phyloP scores from a whole-genome alignment of 92 coral and sea anemone species.

The Palythoa grandiflora region DNA sequence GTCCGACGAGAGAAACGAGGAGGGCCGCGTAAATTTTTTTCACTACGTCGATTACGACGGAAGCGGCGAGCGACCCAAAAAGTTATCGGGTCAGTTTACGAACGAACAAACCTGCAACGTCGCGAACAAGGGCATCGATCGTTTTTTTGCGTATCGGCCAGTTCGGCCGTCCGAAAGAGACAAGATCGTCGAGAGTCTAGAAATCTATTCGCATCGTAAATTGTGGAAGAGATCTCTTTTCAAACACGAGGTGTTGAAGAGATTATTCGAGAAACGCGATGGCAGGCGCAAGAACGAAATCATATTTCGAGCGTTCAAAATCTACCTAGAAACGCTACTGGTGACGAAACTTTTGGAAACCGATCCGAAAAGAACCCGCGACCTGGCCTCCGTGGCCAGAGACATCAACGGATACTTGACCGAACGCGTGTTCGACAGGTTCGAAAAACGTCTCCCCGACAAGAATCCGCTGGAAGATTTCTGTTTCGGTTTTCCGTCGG shows the following conservation, averaged over 20 bases:
- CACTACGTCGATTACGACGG: not conserved
- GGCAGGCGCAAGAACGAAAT: not conserved
- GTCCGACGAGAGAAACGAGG: not conserved
- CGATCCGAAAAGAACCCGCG: not conserved
- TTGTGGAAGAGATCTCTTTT: constrained; percentile 11
- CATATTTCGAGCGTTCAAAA: not conserved
- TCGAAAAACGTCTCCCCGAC: not conserved
- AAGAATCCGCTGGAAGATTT: not conserved
- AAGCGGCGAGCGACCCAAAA: not conserved
- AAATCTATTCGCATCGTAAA: constrained; percentile 2
- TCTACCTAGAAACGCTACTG: not conserved
- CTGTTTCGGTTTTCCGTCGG: not conserved
- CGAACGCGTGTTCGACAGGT: not conserved
- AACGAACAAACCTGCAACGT: not conserved
- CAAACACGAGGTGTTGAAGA: not conserved
- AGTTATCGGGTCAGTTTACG: not conserved
- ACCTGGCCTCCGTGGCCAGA: not conserved
- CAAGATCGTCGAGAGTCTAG: not conserved
- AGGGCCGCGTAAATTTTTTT: not conserved
- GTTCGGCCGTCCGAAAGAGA: not conserved
- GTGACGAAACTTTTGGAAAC: not conserved
- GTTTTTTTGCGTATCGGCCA: not conserved
- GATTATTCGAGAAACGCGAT: not conserved
- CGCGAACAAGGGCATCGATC: not conserved
- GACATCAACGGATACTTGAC: not conserved